Base-by-base conservation (phyloP, 2,888 invertebrate species). In the Nycteola revayana region DNA sequence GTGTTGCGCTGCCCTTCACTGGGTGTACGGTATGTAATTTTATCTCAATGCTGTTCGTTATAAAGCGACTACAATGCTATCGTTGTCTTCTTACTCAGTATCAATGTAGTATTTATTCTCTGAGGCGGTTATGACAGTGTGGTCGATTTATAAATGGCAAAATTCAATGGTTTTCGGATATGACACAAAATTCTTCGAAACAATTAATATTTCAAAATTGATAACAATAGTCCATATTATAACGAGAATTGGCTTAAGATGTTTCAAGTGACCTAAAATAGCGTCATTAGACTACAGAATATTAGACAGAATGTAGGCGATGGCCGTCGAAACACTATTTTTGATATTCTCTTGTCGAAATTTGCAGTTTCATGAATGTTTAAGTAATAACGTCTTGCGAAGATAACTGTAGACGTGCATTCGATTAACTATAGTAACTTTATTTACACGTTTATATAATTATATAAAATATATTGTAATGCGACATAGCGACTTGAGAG, bases 331-430 rank as follows among this genome's bases (percentile, higher is more conserved):
- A 81, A 79, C 84, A 85, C 87, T 88, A 88, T 88, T 88, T 88
- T 88, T 88, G 88, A 88, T 88, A 88, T 83, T 75, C 83, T 88
- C 88, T 88, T 88, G 85, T 87, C 88, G 88, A 85, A 86, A 88
- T 85, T 86, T 79, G 82, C 82, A 76, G 75, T 78, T 77, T 75
- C 75, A 75, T 69, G 73, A 69, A 75, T 76, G 76, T 78, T 74
- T 69, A 76, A 58, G 64, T 70, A 58, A 64, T 65, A 65, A 67
- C 60, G 66, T 74, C 72, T 75, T 73, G 70, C 66, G 67, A 60
- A 72, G 58, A 72, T 69, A 61, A 67, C 68, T 66, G 74, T 73
- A 75, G 72, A 68, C 67, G 73, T 71, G 74, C 74, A 75, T 76
- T 82, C 64, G 78, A 68, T 66, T 76, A 76, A 72, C 69, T 81